Base-by-base conservation (phyloP, 2,113 vertebrate genomes). In the Poecile atricapillus region DNA sequence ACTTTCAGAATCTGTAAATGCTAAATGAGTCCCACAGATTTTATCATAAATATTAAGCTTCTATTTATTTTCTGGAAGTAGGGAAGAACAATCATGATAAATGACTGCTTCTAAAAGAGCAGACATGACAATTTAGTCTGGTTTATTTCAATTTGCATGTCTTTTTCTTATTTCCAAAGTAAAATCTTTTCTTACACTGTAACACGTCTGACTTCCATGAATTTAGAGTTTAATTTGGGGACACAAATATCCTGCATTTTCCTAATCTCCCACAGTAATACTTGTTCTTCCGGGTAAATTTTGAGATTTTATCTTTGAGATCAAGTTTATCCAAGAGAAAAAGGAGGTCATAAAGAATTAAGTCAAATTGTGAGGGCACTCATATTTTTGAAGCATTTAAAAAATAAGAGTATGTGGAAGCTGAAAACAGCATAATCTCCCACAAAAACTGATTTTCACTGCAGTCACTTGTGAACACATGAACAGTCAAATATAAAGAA, bases 181-280 rank as follows among this genome's bases (percentile, higher is more conserved):
- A 92, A 67, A 87, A 53, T n/a, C 0, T 58, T 87, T 74, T 65
- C 3, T 7, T 59, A 12, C 20, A 25, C 5, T 53, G 7, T 35
- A 39, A 2, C 9, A 70, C 60, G 37, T 31, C 11, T 47, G 35
- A 47, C 6, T 88, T 81, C 43, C 53, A 19, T 20, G 53, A 65
- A 9, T 4, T 71, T 41, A 43, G 4, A 60, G 6, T 74, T 74
- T 70, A 5, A 43, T 62, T 21, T 70, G 5, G 8, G 9, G 11
- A 4, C 25, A 44, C 7, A 50, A 28, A 62, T 8, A 15, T 31
- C 15, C 10, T 59, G 6, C 6, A n/a, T 52, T 56, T 53, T 60
- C 12, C 15, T 39, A 24, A 2, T 8, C 2, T 20, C 1, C 3
- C 3, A 2, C 33, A 10, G 4, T 8, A 62, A 24, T 70, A n/a